Evolutionary conservation across 2,888 invertebrate species (phyloP), one percentile per base, ranked within the genome.

Genomic region (Andrena camellia): DNA sequence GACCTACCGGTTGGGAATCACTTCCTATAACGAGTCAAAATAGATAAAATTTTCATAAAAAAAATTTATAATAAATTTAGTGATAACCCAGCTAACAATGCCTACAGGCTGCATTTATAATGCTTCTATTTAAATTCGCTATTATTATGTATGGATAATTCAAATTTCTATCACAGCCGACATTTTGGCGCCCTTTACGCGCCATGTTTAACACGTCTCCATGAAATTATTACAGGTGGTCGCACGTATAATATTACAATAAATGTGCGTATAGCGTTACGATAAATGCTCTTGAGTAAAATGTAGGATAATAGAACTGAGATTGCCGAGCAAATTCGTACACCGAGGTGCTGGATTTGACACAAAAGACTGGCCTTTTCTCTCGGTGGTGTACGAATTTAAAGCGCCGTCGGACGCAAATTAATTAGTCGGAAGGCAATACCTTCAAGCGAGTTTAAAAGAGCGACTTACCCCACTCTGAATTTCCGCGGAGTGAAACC

Each of bases 371-470:
- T 6, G 10, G 29, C n/a, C 64, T 81, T 81, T 48, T 20, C 42
- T 54, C 17, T 33, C 4, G 29, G 8, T 2, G 29, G 8, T 59
- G 52, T 17, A 33, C 35, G n/a, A 50, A 52, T 60, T 26, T 70
- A 54, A 63, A 66, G 17, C 63, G 17, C n/a, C 23, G 66, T 54
- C 33, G 48, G 35, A n/a, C 35, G 33, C 23, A 76, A 82, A 82
- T 82, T 75, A 82, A 82, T 82, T 82, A 70, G 60, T 75, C 75
- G 70, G 57, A 82, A 82, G 66, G n/a, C 63, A 50, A 20, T 26
- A 60, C 20, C 66, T 35, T 70, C 35, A 75, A 60, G 48, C 50
- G 26, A 26, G 66, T n/a, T 67, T 54, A 82, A 82, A 82, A 83
- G 57, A 48, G 29, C 7, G 67, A 13, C 76, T 82, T 70, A 70